phyloP scores from a whole-genome alignment of 2,113 vertebrate genomes.

The Rhinolophus sinicus region DNA sequence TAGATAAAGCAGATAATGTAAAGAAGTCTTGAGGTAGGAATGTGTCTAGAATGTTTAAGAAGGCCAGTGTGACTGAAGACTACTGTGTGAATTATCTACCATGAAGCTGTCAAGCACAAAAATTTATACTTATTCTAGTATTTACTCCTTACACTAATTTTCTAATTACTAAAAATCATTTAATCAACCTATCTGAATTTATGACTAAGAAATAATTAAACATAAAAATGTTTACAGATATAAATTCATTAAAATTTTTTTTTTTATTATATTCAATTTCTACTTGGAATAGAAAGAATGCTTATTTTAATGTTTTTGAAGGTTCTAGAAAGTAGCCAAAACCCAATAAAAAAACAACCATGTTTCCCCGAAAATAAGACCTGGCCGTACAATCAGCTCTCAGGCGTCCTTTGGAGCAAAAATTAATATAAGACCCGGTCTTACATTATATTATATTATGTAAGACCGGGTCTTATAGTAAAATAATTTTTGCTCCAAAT shows the following conservation, averaged over 20 bases:
- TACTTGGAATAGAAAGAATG: constrained; percentile 22
- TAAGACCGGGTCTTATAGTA: no score
- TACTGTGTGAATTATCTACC: not conserved
- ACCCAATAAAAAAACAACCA: not conserved
- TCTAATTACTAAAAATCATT: not conserved
- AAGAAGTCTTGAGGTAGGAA: not conserved
- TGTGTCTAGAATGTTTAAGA: not conserved
- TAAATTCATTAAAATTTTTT: not conserved
- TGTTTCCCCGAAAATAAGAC: no score
- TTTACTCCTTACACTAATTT: not conserved
- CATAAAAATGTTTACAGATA: not conserved
- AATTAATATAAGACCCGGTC: no score
- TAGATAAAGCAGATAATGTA: not conserved
- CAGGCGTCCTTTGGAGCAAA: no score
- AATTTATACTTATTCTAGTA: not conserved
- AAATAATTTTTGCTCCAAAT: no score
- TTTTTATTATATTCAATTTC: not conserved
- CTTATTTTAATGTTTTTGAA: not conserved
- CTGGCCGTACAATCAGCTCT: no score
- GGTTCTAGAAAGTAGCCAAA: constrained; percentile 30
- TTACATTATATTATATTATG: no score
- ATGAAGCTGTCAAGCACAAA: not conserved
- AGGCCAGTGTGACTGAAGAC: not conserved
- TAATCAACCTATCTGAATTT: not conserved
- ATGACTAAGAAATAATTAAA: constrained; percentile 33